Base-by-base conservation (phyloP, 2,113 vertebrate species). In the Paracanthobrama guichenoti region DNA sequence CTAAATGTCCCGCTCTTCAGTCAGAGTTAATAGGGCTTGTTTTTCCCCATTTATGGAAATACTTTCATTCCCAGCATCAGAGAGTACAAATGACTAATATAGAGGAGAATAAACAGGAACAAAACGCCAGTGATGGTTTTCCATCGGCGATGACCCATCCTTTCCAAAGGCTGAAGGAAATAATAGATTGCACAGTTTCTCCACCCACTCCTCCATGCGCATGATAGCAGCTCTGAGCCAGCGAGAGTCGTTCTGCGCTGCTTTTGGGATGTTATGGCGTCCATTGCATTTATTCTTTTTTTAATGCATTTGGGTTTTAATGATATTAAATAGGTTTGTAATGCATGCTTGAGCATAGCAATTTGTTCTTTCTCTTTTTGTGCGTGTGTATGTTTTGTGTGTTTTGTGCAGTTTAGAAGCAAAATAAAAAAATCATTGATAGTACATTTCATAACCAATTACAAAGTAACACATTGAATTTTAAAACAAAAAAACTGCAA, bases 81-180 rank as follows among this genome's bases (percentile, higher is more conserved):
- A 57, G 50, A 76, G 74, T 3, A 73, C 4, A 46, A 44, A 84
- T 66, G 79, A 73, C 67, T 71, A 71, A 77, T 57, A 20, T 55
- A 24, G 20, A 67, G 20, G 31, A 62, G 39, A 69, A 76, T 78
- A 74, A 84, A 84, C 73, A 72, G 79, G 73, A 84, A 55, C 24
- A 13, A 48, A 44, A 62, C 22, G n/a, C 57, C 53, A 24, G 12
- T 24, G 79, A 86, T 26, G 79, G 67, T 81, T 87, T 87, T 79
- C 77, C 50, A 42, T 22, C 13, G 42, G 16, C 20, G 22, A 69
- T 85, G 79, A 84, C 59, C 60, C 66, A 35, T 82, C n/a, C 53
- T 79, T 85, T 88, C 81, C 81, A 80, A 26, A 62, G 22, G 26
- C 71, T 79, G 39, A 10, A 28, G 35, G 55, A 79, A 35, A 75